These are phyloP conservation scores for Eudemis profundana DNA, from an alignment of 2,888 invertebrate species.

Conservation along the genomic window DNA sequence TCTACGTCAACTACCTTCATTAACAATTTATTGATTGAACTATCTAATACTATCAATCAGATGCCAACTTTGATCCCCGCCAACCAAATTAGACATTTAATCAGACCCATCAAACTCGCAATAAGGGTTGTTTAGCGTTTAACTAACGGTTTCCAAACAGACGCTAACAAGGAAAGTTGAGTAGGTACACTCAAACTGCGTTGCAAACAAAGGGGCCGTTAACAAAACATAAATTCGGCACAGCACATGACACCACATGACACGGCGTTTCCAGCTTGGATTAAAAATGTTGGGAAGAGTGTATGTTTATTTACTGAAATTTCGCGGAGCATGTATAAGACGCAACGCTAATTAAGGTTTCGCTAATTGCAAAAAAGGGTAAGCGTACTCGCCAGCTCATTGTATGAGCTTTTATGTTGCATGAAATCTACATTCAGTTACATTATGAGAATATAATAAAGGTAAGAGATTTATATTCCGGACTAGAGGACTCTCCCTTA, in stretches of 20 bases:
- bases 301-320: background rate
- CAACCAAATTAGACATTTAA: conserved; percentile 12
- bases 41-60: conserved; percentile 6
- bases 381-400: no score
- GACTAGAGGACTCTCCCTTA: no score
- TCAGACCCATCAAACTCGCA: background rate
- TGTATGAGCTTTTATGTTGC: no score
- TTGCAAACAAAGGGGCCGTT: conserved; percentile 29
- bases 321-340: background rate
- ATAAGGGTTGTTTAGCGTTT: background rate
- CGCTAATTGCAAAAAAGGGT: no score
- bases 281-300: background rate
- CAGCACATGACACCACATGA: conserved; percentile 16
- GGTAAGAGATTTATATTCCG: no score
- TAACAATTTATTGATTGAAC: conserved; percentile 12
- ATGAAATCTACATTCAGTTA: background rate
- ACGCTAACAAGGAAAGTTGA: conserved; percentile 54
- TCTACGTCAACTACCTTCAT: background rate
- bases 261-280: background rate
- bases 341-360: background rate
- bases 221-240: conserved; percentile 14
- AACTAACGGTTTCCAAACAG: conserved; percentile 52
- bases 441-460: no score
- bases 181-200: conserved; percentile 28
- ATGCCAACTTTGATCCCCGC: conserved; percentile 5